Evolutionary conservation across 2,888 invertebrate species (phyloP).

Genomic region (Volucella bombylans): DNA sequence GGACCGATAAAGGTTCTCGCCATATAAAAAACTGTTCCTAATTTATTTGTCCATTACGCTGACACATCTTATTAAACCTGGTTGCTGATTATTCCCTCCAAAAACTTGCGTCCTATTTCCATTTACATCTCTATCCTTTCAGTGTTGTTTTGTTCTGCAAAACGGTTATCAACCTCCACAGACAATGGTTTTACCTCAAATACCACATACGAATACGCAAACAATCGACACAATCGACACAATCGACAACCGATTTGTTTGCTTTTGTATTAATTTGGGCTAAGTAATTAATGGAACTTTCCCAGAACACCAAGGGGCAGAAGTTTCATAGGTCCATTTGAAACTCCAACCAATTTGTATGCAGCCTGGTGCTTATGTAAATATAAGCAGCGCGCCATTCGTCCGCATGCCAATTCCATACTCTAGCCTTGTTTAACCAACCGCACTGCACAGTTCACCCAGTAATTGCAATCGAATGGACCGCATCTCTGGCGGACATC

Average conservation of each 20-base stretch:
- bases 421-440: not conserved
- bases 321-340: not conserved
- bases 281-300: constrained; percentile 42
- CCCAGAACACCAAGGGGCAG: constrained; percentile 1
- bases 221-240: constrained; percentile 35
- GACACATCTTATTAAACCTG: no score
- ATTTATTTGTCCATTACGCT: no score
- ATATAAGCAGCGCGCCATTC: not conserved
- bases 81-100: no score
- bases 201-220: not conserved
- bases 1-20: no score
- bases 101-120: no score
- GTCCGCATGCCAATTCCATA: constrained; percentile 26
- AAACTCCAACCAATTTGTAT: not conserved
- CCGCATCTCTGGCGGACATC: constrained; percentile 22
- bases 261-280: constrained; percentile 25
- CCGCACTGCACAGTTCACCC: not conserved
- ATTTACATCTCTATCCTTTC: not conserved
- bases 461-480: constrained; percentile 33
- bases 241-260: constrained; percentile 19
- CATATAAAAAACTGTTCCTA: no score
- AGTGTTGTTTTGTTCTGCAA: not conserved
- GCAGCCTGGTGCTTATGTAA: not conserved
- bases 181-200: not conserved
- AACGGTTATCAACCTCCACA: constrained; percentile 3